Evolutionary conservation across 2,113 vertebrate species (phyloP).

Genomic region (Morone saxatilis): DNA sequence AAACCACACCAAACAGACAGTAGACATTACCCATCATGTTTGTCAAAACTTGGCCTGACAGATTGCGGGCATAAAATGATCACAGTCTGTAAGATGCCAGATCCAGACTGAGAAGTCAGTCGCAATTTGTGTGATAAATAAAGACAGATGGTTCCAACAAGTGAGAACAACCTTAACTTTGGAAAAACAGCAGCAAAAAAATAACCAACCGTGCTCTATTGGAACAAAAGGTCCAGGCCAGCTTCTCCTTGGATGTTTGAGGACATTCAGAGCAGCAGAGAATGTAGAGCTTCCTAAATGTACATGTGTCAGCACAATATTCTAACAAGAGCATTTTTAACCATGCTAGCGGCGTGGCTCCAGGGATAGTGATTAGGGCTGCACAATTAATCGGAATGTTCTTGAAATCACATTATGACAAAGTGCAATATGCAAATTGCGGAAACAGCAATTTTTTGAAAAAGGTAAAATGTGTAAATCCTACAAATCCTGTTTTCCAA

Average conservation of each 20-base stretch:
- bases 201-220: background rate
- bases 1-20: conserved; percentile 40
- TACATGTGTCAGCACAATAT: conserved; percentile 2
- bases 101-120: conserved; percentile 45
- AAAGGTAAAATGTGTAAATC: too few species aligned
- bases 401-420: too few species aligned
- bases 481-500: too few species aligned
- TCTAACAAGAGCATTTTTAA: background rate
- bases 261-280: background rate
- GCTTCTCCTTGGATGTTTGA: background rate
- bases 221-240: background rate
- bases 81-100: conserved; percentile 34
- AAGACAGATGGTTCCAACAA: conserved; percentile 60
- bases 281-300: background rate
- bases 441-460: too few species aligned
- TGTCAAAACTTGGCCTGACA: conserved; percentile 38
- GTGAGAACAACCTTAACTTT: conserved; percentile 32
- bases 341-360: background rate
- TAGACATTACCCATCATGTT: conserved; percentile 24
- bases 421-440: too few species aligned
- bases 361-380: too few species aligned
- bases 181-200: conserved; percentile 8
- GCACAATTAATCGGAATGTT: too few species aligned
- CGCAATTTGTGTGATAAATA: conserved; percentile 42
- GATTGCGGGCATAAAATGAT: conserved; percentile 50